Evolutionary conservation across 2,113 vertebrate genomes (phyloP).

Genomic region (Meleagris gallopavo): DNA sequence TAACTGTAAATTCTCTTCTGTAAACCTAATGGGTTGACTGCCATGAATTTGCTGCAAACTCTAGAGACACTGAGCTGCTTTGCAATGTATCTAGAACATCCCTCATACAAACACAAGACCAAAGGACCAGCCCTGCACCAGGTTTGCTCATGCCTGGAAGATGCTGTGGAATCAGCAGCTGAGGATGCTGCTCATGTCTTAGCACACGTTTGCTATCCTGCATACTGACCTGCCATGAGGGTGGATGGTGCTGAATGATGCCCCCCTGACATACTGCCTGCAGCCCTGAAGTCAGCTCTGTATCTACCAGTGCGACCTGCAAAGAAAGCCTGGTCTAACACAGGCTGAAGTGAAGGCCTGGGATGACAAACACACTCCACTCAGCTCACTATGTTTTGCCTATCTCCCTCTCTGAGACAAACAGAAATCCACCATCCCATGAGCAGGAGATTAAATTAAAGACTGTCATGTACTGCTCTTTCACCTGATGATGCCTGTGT

Average conservation of each 20-base stretch:
- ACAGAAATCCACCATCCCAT: neutral
- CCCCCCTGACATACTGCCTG: neutral
- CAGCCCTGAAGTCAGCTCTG: neutral
- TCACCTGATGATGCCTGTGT: neutral
- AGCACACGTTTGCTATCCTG: neutral
- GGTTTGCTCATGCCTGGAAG: neutral
- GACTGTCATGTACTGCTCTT: neutral
- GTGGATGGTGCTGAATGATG: neutral
- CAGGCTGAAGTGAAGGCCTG: neutral
- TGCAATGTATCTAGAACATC: neutral
- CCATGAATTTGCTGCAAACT: neutral
- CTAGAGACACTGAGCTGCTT: neutral
- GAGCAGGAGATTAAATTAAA: neutral
- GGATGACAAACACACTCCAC: rapidly evolving
- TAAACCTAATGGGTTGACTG: conserved; percentile 22
- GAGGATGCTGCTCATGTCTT: rapidly evolving
- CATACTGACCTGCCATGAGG: neutral
- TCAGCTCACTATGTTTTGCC: neutral
- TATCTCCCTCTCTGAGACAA: neutral
- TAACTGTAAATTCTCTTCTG: conserved; percentile 27
- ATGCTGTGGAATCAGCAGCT: neutral
- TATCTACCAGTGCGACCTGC: neutral
- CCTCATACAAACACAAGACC: neutral
- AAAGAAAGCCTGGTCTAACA: neutral
- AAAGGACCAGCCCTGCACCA: neutral